Conservation (phyloP, 2,888 invertebrate genomes). For the Geotrupes spiniger region DNA sequence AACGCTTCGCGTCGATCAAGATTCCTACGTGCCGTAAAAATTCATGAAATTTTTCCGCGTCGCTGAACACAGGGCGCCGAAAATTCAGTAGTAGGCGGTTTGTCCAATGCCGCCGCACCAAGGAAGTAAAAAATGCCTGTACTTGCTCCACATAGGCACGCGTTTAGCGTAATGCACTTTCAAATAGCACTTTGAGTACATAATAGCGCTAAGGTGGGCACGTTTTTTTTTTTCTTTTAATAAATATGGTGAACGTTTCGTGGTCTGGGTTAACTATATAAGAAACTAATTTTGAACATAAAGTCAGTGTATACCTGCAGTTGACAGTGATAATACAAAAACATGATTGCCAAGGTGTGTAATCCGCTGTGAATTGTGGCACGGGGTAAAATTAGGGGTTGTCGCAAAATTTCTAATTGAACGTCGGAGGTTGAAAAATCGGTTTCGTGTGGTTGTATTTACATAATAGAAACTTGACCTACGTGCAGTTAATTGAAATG, state of each 20-base stretch:
- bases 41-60: slow-evolving; percentile 28
- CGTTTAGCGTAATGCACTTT: slow-evolving; percentile 40
- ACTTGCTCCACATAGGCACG: slow-evolving; percentile 36
- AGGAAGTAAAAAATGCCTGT: slow-evolving; percentile 30
- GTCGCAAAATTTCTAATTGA: too few relatives aligned
- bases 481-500: too few relatives aligned
- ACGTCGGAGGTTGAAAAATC: too few relatives aligned
- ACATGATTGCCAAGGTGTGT: slow-evolving; percentile 40
- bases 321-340: slow-evolving; percentile 32
- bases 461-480: too few relatives aligned
- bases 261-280: slow-evolving; percentile 38
- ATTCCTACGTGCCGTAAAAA: too few relatives aligned
- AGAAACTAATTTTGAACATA: slow-evolving; percentile 29
- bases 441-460: too few relatives aligned
- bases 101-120: slow-evolving; percentile 20
- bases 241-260: slow-evolving; percentile 40
- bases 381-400: neutral
- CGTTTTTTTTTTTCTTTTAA: slow-evolving; percentile 34
- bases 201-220: slow-evolving; percentile 33
- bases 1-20: too few relatives aligned
- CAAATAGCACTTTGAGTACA: slow-evolving; percentile 39
- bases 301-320: slow-evolving; percentile 32
- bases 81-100: slow-evolving; percentile 28
- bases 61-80: slow-evolving; percentile 33
- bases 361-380: slow-evolving; percentile 16